Conservation (phyloP, 2,888 invertebrate species). For the Sepioteuthis lessoniana region DNA sequence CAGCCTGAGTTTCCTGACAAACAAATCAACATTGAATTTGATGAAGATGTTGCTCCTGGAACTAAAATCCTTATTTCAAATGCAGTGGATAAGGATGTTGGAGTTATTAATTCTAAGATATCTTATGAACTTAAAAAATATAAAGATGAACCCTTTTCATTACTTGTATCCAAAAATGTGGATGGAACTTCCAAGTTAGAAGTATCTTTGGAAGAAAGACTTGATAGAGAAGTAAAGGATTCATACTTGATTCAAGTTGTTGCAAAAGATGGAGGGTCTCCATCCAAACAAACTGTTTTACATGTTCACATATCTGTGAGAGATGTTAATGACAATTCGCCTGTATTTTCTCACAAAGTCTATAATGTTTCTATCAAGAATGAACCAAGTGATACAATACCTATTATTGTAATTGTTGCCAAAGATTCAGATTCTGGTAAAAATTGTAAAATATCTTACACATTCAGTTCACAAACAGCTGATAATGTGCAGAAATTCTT, state of each 20-base stretch:
- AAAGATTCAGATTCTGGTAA: slow-evolving; percentile 87
- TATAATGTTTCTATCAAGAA: slow-evolving; percentile 47
- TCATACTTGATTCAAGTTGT: not conserved
- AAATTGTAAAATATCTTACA: slow-evolving; percentile 78
- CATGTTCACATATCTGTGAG: not conserved
- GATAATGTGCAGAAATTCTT: slow-evolving; percentile 41
- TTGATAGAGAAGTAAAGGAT: not conserved
- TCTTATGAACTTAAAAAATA: not conserved
- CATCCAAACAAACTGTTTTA: not conserved
- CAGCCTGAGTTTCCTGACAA: not conserved
- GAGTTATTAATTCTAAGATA: not conserved
- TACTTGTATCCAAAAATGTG: not conserved
- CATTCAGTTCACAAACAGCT: slow-evolving; percentile 45
- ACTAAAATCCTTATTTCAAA: not conserved
- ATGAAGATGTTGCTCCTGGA: not conserved
- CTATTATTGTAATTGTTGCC: slow-evolving; percentile 80
- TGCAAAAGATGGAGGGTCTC: not conserved
- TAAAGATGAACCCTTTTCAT: slow-evolving; percentile 1
- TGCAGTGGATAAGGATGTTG: not conserved
- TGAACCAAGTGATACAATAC: slow-evolving; percentile 35
- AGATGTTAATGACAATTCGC: slow-evolving; percentile 49
- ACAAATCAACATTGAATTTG: not conserved
- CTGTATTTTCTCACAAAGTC: slow-evolving; percentile 43
- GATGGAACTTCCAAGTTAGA: slow-evolving; percentile 38
- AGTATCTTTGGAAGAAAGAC: not conserved